Base-by-base conservation (phyloP, 2,888 invertebrate species). In the Aproaerema taeniolella region DNA sequence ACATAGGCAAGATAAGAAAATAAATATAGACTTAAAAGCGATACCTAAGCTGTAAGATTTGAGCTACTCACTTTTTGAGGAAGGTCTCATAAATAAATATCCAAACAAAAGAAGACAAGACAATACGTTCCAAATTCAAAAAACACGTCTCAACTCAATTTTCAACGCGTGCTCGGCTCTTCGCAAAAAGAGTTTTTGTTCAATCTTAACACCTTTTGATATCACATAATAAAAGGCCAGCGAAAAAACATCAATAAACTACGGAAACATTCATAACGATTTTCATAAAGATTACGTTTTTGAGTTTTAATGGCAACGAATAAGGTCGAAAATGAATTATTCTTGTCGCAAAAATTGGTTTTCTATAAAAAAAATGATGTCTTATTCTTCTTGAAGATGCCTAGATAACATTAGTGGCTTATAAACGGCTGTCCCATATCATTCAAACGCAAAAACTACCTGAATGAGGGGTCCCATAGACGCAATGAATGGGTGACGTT, bases 381-480 rank as follows among this genome's bases (percentile, higher is more conserved):
- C 73, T 78, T 62, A 61, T 62, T 76, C 61, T 52, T 66, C 67
- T 57, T 65, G 55, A 67, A 70, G 71, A 77, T 75, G 67, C 79
- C 75, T 69, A 81, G 83, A 85, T 83, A 83, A 77, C 79, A 85
- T 86, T 86, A 85, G 85, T 80, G 85, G 85, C 80, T 83, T 82
- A 67, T 81, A 81, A 82, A 83, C 71, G 81, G 72, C 69, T 78
- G 80, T 78, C 67, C 58, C 53, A 49, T 47, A 42, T 43, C 42
- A 58, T 60, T 74, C 63, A 72, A 80, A 69, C 56, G 56, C 58
- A 66, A 60, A 51, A 49, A 38, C 45, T 49, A 49, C 51, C 52
- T 55, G 58, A 62, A 54, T 68, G 58, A 61, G 63, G 56, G 53
- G 59, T 52, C 45, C 34, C 52, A 44, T 46, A n/a, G n/a, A n/a